Evolutionary conservation across 2,797 vertebrate species (phyloP).

Genomic region (Mycteria americana): DNA sequence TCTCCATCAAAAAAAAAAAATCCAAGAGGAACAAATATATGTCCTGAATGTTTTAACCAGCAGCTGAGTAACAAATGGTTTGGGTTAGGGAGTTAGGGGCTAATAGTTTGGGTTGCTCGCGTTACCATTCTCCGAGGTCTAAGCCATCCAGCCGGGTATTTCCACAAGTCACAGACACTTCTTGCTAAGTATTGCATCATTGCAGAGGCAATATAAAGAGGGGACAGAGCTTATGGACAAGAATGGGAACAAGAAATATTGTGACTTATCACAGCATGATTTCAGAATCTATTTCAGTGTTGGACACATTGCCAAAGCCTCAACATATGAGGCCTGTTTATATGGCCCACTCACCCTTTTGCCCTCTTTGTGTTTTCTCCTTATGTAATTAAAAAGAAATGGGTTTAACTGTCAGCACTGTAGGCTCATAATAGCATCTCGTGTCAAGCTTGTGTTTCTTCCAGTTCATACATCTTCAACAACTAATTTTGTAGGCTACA

Average conservation of each 20-base stretch:
- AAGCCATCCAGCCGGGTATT: background rate
- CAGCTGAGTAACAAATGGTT: background rate
- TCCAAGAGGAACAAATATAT: background rate
- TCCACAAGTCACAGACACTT: background rate
- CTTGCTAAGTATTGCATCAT: background rate
- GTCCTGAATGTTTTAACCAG: background rate
- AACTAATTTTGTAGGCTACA: background rate
- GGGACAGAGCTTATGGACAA: background rate
- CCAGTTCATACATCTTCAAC: background rate
- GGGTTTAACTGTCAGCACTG: background rate
- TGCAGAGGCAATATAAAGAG: background rate
- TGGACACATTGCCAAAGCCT: background rate
- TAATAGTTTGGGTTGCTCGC: background rate
- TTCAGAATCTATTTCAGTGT: background rate
- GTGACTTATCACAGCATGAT: background rate
- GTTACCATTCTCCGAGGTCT: rapidly evolving
- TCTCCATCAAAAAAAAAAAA: background rate
- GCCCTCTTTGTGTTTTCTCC: background rate
- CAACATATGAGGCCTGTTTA: background rate
- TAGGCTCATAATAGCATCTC: background rate
- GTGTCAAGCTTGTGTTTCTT: background rate
- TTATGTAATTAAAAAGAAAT: background rate
- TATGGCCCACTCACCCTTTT: background rate
- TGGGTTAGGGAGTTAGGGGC: background rate
- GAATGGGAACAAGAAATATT: background rate